phyloP scores from a whole-genome alignment of 2,113 vertebrate genomes.

The Takifugu flavidus region DNA sequence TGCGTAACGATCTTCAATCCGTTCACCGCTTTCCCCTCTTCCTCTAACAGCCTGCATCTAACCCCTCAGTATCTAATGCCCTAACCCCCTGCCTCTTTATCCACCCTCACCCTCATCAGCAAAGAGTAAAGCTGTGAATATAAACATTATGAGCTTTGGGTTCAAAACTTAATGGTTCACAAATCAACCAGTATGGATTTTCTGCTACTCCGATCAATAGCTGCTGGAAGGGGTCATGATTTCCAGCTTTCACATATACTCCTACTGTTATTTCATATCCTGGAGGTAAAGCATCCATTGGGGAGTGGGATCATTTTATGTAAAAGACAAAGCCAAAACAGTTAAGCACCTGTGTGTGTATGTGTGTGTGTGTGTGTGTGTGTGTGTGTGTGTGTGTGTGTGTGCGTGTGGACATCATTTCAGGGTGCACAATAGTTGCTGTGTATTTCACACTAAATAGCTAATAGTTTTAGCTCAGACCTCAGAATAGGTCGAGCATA shows the following conservation, averaged over 20 bases:
- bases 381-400: too few species aligned
- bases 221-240: conserved; percentile 79
- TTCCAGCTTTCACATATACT: conserved; percentile 80
- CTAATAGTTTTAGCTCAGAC: too few species aligned
- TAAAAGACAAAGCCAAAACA: conserved; percentile 33
- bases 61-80: conserved; percentile 49
- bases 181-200: conserved; percentile 89
- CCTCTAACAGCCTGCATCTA: conserved; percentile 51
- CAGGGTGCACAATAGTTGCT: too few species aligned
- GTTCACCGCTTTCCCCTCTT: conserved; percentile 48
- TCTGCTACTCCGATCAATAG: conserved; percentile 77
- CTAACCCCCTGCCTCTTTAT: conserved; percentile 64
- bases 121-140: conserved; percentile 76
- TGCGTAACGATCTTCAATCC: conserved; percentile 66
- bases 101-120: conserved; percentile 66
- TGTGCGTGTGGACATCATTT: too few species aligned
- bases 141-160: conserved; percentile 80
- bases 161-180: conserved; percentile 85
- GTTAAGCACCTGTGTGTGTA: not conserved
- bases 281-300: conserved; percentile 59
- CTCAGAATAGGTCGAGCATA: too few species aligned
- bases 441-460: too few species aligned
- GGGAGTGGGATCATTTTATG: conserved; percentile 37
- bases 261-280: conserved; percentile 77
- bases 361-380: too few species aligned